Percentiles rank a stretch among this genome's conserved stretches.
phyloP scores from a whole-genome alignment of 2,113 vertebrate species.

The Pitta sordida region DNA sequence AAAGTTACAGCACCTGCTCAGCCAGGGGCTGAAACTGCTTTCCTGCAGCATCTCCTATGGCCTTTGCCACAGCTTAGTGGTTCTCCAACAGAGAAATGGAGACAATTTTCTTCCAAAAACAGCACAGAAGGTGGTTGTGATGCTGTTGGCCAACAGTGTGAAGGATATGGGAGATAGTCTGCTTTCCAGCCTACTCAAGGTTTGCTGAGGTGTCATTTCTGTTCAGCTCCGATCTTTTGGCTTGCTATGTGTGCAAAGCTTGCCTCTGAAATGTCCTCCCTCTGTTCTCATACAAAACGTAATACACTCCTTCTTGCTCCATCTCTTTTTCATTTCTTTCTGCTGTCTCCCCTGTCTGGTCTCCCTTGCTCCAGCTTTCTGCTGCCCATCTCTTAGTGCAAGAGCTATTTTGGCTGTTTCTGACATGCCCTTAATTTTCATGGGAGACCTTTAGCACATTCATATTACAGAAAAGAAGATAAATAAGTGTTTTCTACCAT shows the following conservation, averaged over 20 bases:
- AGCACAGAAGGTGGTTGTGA: not conserved
- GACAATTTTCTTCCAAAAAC: not conserved
- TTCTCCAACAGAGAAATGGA: rapidly evolving
- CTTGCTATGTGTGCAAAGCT: not conserved
- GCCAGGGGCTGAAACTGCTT: not conserved
- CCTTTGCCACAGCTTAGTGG: not conserved
- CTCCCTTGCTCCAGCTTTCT: not conserved
- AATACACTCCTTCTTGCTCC: not conserved
- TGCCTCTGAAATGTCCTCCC: not conserved
- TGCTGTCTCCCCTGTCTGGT: not conserved
- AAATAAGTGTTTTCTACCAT: not conserved
- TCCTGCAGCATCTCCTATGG: not conserved
- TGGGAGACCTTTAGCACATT: not conserved
- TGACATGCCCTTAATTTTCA: not conserved
- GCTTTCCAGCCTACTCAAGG: not conserved
- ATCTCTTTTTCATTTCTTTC: not conserved
- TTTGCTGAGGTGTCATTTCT: not conserved
- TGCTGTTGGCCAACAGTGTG: not conserved
- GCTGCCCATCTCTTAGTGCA: not conserved
- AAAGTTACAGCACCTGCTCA: not conserved
- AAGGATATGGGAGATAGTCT: not conserved
- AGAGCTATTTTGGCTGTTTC: not conserved
- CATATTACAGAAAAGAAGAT: not conserved
- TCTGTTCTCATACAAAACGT: not conserved
- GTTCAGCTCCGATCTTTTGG: not conserved